Base-by-base conservation (phyloP, 2,888 invertebrate genomes). In the Tigriopus californicus region DNA sequence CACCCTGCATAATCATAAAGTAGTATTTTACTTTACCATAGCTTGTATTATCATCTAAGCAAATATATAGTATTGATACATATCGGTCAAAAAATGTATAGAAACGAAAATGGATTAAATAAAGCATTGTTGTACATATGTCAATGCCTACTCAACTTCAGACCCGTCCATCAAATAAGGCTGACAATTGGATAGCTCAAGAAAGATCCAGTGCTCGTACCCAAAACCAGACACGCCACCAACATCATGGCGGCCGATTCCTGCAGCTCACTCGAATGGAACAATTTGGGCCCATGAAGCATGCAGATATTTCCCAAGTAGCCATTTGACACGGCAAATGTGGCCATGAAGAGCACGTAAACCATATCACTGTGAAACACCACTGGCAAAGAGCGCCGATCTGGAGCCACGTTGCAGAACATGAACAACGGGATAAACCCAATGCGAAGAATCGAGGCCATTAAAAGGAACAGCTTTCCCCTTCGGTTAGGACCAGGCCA, bases 351-450 rank as follows among this genome's bases (percentile, higher is more conserved):
- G 11, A 41, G 18, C n/a, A 49, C 33, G 25, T 18, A 58, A 25
- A 33, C 58, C 1, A 49, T 22, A 25, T 74, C 73, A 61, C 65
- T 65, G 40, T 65, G 25, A 61, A 73, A 70, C 8, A 68, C 22
- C 12, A 69, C 67, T 2, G 65, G 65, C 18, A 66, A 53, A 48
- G 8, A 33, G 1, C 48, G 24, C 5, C 25, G n/a, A 15, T 25
- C 58, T 13, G 56, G 42, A n/a, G 41, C 40, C 18, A 49, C 67
- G 63, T 74, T 73, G 64, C 73, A 73, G 41, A 70, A 62, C 67
- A 73, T 66, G 47, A 74, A 63, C 10, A 72, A 63, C 1, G 72
- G 72, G 40, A 73, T 66, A 58, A 73, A 68, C 6, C 63, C 66
- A 20, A 71, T 61, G 2, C 74, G 66, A 2, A 25, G 10, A 41